These are phyloP conservation scores for Bombus huntii DNA, from an alignment of 1,140 invertebrate genomes.

Conservation along the genomic window DNA sequence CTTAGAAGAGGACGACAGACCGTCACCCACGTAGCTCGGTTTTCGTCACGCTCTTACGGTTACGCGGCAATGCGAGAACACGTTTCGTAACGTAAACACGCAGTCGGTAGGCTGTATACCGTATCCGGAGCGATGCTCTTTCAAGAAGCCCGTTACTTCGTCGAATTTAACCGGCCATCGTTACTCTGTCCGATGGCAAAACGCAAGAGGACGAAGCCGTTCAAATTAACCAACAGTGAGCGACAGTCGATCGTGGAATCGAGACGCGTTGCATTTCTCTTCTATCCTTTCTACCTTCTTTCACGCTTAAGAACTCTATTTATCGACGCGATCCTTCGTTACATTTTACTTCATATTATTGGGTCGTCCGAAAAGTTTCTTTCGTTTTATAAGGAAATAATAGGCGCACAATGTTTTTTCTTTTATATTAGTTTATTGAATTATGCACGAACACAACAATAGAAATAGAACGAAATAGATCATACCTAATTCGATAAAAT, in stretches of 20 bases:
- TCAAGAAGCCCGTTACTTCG: slow-evolving; percentile 56
- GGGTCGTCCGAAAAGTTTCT: too few species aligned
- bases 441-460: too few species aligned
- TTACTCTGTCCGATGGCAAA: background rate
- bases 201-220: slow-evolving; percentile 46
- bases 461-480: too few species aligned
- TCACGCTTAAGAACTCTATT: background rate
- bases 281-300: background rate
- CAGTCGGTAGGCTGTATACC: slow-evolving; percentile 20
- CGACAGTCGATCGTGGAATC: background rate
- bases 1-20: slow-evolving; percentile 34
- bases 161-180: slow-evolving; percentile 38
- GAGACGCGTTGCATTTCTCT: background rate
- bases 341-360: too few species aligned
- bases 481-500: too few species aligned
- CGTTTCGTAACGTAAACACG: slow-evolving; percentile 64
- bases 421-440: too few species aligned
- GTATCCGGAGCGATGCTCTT: slow-evolving; percentile 36
- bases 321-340: too few species aligned
- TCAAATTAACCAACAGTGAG: slow-evolving; percentile 9
- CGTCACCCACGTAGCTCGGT: slow-evolving; percentile 49
- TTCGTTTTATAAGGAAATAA: too few species aligned
- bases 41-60: slow-evolving; percentile 69
- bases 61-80: slow-evolving; percentile 63
- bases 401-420: too few species aligned